Conservation (phyloP, 2,797 vertebrate species). For the Adrianichthys oophorus region DNA sequence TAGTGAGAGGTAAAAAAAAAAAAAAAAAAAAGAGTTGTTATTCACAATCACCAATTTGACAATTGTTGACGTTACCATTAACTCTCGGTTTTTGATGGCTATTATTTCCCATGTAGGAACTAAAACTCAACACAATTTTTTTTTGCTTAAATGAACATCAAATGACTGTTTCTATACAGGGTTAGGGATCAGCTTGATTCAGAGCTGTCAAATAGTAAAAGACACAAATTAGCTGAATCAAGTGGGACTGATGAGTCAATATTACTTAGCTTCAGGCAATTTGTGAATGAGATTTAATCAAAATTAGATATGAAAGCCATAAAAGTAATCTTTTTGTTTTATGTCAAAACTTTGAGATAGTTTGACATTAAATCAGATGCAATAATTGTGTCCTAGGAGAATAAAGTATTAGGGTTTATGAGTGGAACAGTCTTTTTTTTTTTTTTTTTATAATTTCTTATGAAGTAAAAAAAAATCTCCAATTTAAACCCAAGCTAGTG, state of each 20-base stretch:
- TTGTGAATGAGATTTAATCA: slow-evolving; percentile 31
- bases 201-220: slow-evolving; percentile 19
- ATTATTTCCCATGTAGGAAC: too few relatives aligned
- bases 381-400: not conserved
- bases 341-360: slow-evolving; percentile 9
- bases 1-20: too few relatives aligned
- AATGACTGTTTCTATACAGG: too few relatives aligned
- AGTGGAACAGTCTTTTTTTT: slow-evolving; percentile 1
- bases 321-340: slow-evolving; percentile 7
- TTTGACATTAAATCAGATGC: not conserved
- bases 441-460: not conserved
- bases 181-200: not conserved
- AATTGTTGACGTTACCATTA: too few relatives aligned
- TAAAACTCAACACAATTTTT: too few relatives aligned
- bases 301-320: slow-evolving; percentile 26
- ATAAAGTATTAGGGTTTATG: slow-evolving; percentile 6
- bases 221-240: slow-evolving; percentile 17
- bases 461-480: slow-evolving; percentile 21
- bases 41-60: too few relatives aligned
- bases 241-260: slow-evolving; percentile 31
- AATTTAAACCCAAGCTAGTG: slow-evolving; percentile 3
- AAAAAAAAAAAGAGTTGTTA: too few relatives aligned
- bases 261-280: slow-evolving; percentile 23
- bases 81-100: too few relatives aligned
- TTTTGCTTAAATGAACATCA: too few relatives aligned